A percentile compares a stretch with the other conserved stretches of the same genome.
These are phyloP conservation scores for Cydia strobilella DNA, from an alignment of 1,140 invertebrate species.

Conservation along the genomic window DNA sequence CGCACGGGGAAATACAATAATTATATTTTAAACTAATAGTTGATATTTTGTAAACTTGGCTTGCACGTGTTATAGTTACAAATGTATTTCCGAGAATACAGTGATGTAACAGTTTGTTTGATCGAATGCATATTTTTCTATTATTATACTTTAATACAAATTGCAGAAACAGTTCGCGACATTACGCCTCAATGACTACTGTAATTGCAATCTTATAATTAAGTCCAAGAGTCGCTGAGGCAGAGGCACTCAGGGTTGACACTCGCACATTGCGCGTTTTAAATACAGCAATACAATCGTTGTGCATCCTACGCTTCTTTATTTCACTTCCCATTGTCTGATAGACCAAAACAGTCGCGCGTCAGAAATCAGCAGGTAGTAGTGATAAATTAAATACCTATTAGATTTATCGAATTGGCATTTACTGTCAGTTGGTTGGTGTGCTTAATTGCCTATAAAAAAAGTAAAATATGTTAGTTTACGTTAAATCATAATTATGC, in stretches of 20 bases:
- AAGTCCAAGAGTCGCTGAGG: neutral
- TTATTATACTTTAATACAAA: too few species aligned
- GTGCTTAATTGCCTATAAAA: neutral
- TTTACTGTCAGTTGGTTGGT: too few species aligned
- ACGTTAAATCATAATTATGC: neutral
- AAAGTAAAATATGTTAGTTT: neutral
- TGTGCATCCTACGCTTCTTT: too few species aligned
- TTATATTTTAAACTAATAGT: neutral
- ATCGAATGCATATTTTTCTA: too few species aligned
- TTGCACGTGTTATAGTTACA: neutral
- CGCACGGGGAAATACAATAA: neutral
- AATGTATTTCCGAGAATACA: neutral
- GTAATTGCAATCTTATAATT: conserved; percentile 4
- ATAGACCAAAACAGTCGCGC: too few species aligned
- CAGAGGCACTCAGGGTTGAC: neutral
- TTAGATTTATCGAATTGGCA: too few species aligned
- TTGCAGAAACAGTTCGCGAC: too few species aligned
- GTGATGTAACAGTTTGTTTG: too few species aligned
- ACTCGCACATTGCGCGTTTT: neutral
- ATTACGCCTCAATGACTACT: neutral
- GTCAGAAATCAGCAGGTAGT: too few species aligned
- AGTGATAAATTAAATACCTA: too few species aligned
- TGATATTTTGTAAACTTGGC: neutral
- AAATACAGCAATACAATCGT: too few species aligned
- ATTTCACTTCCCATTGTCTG: too few species aligned